A percentile compares a stretch with the other conserved stretches of the same genome.
These are phyloP conservation scores for Eonycteris spelaea DNA, from an alignment of 2,113 vertebrate species.

Conservation along the genomic window DNA sequence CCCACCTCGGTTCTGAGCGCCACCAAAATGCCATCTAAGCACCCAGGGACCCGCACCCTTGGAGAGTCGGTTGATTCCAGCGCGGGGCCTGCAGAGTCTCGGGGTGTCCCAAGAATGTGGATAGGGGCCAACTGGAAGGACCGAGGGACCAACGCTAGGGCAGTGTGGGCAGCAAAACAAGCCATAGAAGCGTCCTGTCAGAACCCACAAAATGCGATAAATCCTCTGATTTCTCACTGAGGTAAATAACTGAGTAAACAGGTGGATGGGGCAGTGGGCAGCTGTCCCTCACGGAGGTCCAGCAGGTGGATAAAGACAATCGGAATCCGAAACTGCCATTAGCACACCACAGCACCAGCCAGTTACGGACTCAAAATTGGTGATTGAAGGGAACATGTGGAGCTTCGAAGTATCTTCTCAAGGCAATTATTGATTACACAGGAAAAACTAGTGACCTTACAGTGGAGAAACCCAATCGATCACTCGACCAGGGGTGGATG, in stretches of 20 bases:
- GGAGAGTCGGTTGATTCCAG: no score
- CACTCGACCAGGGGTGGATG: accelerated
- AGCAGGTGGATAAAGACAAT: background rate
- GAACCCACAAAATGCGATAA: background rate
- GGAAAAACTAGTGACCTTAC: no score
- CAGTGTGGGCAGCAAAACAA: background rate
- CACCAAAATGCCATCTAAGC: no score
- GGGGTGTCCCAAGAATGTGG: no score
- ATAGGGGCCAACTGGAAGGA: background rate
- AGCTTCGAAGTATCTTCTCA: background rate
- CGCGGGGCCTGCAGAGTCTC: no score
- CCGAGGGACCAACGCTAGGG: background rate
- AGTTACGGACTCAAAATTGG: background rate
- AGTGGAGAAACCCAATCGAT: no score
- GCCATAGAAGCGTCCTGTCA: background rate
- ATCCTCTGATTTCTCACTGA: background rate
- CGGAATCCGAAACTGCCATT: accelerated
- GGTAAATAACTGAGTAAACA: background rate
- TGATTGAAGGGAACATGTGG: no score
- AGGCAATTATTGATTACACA: no score
- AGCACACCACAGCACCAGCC: background rate
- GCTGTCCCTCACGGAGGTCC: background rate
- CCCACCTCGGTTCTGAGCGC: no score
- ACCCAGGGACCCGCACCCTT: no score
- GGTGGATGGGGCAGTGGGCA: background rate